Conservation (phyloP, 64 coral and sea anemone species). For the Pachyseris speciosa region DNA sequence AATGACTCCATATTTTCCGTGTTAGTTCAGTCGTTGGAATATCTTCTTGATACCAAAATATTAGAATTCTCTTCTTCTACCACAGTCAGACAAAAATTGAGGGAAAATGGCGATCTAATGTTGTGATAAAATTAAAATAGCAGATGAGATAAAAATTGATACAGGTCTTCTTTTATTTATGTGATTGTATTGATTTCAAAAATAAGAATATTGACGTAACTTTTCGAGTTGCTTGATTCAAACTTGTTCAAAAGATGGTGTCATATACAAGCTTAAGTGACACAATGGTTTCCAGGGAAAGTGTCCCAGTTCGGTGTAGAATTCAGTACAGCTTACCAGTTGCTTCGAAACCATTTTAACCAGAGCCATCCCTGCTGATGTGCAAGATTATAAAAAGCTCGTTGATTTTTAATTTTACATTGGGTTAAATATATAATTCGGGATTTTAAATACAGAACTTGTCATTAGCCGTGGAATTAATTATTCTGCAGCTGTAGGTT, state of each 20-base stretch:
- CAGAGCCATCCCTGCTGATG: not conserved
- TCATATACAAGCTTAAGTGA: not conserved
- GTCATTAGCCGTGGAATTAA: slow-evolving; percentile 25
- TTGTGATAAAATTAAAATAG: slow-evolving; percentile 63
- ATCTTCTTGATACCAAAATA: not conserved
- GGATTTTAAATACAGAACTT: slow-evolving; percentile 16
- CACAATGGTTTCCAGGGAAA: slow-evolving; percentile 11
- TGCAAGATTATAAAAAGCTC: not conserved
- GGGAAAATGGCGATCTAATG: not conserved
- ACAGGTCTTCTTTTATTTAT: slow-evolving; percentile 46
- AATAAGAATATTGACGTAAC: slow-evolving; percentile 61
- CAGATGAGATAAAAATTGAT: slow-evolving; percentile 48
- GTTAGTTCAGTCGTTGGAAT: not conserved
- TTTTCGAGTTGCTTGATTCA: slow-evolving; percentile 8
- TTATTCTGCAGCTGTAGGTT: not conserved
- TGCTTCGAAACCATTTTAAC: not conserved
- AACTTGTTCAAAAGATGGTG: slow-evolving; percentile 9
- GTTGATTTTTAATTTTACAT: slow-evolving; percentile 6
- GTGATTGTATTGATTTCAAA: slow-evolving; percentile 43
- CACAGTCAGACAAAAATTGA: not conserved
- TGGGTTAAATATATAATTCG: not conserved
- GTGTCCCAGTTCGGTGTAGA: not conserved
- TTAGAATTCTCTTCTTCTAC: not conserved
- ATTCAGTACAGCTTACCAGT: not conserved
- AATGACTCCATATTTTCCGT: not conserved